Evolutionary conservation across 1,140 invertebrate genomes (phyloP), one percentile per base, ranked within the genome.

Genomic region (Tribolium madens): DNA sequence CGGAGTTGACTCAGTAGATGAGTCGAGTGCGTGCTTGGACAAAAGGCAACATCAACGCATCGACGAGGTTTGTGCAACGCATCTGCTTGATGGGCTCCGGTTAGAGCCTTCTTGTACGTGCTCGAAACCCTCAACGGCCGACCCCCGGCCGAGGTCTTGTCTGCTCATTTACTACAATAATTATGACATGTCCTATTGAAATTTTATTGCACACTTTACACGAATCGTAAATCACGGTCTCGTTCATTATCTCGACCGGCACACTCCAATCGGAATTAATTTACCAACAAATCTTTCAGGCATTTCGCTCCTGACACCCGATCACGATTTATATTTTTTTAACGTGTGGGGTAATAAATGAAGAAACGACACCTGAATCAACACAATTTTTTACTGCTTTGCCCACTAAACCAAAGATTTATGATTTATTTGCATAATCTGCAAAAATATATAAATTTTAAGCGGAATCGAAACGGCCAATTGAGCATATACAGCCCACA

Each of bases 1-100:
- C 78, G 76, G 78, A 81, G 81, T 83, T 82, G 80, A 81, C 80
- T 81, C 76, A 81, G 78, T 77, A 79, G 81, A 83, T 82, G 81
- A 82, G 76, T 81, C 74, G 77, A 80, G 81, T 83, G 81, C 81
- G 82, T 83, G 82, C 81, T 77, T 50, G 79, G 78, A 83, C 80
- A 83, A 83, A 83, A 81, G 82, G 76, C 79, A 81, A 79, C 81
- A 76, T 74, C 73, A 48, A 70, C 50, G 78, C 73, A 60, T 60
- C 53, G 10, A 33, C 57, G n/a, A 1, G 18, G 21, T 64, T 64
- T 64, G 57, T 33, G 57, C 57, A 64, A 64, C 21, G 21, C 57
- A 64, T 64, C 57, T 64, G 57, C 57, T 33, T 13, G 57, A 64
- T 31, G 57, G 57, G 57, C n/a, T 18, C 17, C 52, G 4, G 52